Conservation (phyloP, 2,888 invertebrate species). For the Nezara viridula region DNA sequence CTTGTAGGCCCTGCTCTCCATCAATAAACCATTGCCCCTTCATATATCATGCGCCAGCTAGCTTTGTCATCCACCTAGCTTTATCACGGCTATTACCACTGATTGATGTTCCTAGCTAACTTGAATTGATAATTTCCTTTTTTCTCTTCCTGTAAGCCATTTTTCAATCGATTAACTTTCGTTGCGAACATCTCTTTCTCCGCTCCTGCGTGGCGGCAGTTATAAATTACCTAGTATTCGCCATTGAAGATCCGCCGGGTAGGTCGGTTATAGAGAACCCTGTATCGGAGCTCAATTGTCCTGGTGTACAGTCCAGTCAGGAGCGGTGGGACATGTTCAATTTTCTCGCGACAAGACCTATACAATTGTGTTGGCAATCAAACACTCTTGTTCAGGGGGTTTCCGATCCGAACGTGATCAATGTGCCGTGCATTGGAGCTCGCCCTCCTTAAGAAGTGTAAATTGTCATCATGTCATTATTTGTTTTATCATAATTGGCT, state of each 20-base stretch:
- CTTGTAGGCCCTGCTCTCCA: not conserved
- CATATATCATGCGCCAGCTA: not conserved
- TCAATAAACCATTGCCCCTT: not conserved
- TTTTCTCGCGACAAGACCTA: not conserved
- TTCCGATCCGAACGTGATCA: not conserved
- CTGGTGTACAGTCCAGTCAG: not conserved
- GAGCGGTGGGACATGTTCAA: not conserved
- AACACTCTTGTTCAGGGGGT: not conserved
- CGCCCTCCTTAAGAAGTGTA: not conserved
- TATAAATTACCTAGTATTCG: not conserved
- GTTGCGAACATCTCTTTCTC: not conserved
- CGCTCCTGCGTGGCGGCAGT: not conserved
- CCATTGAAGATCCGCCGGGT: not conserved
- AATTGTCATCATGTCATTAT: not conserved
- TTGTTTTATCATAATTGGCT: not conserved
- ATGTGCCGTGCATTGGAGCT: not conserved
- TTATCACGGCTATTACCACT: not conserved
- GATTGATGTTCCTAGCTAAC: constrained; percentile 10
- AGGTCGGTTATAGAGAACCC: not conserved
- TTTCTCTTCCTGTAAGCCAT: not conserved
- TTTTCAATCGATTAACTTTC: not conserved
- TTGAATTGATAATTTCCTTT: constrained; percentile 30
- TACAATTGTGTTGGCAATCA: not conserved
- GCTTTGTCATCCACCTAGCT: not conserved
- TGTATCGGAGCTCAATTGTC: not conserved